Base-by-base conservation (phyloP, 2,797 vertebrate species). In the Gallinago stenura region DNA sequence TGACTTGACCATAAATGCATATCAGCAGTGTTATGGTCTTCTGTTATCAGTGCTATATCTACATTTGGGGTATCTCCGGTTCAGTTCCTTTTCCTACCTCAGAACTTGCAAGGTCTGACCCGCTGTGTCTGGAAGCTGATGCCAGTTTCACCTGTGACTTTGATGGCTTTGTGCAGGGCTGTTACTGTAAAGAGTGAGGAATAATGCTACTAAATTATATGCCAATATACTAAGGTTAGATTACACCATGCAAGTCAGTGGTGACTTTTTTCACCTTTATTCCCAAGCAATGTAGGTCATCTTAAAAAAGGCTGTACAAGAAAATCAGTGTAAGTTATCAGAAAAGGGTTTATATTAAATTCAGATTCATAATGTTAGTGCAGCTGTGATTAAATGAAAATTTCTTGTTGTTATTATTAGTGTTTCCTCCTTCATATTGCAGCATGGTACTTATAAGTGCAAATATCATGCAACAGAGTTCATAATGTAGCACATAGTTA, bases 251-350 rank as follows among this genome's bases (percentile, higher is more conserved):
- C 72, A 87, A 51, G n/a, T 61, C 45, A 57, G 35, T 54, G 68
- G 30, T 93, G 83, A 64, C 71, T 92, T 92, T 71, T 87, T 93
- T 91, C 73, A 87, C 60, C 83, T 95, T 95, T 96, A 87, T 91
- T 90, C 70, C 33, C 43, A 65, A n/a, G 39, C 60, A 80, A 31
- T 92, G 50, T 89, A 95, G 94, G 94, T 93, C 64, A 89, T 82
- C 71, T 64, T 80, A 43, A 80, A 88, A 90, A 89, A 87, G 39
- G 24, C 77, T 66, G 22, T 76, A 57, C 18, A 45, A 76, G 91
- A 68, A 60, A 54, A 89, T 57, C 56, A 24, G 51, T 43, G 3
- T 76, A 50, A 80, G 33, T 77, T 90, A 68, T 39, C 90, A 70
- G 30, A 50, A 57, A 77, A 60, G 20, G 26, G 10, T 80, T 84